A percentile compares a stretch with the other conserved stretches of the same genome.
These are phyloP conservation scores for Corythoichthys haematopterus DNA, from an alignment of 2,113 vertebrate species.

Conservation along the genomic window DNA sequence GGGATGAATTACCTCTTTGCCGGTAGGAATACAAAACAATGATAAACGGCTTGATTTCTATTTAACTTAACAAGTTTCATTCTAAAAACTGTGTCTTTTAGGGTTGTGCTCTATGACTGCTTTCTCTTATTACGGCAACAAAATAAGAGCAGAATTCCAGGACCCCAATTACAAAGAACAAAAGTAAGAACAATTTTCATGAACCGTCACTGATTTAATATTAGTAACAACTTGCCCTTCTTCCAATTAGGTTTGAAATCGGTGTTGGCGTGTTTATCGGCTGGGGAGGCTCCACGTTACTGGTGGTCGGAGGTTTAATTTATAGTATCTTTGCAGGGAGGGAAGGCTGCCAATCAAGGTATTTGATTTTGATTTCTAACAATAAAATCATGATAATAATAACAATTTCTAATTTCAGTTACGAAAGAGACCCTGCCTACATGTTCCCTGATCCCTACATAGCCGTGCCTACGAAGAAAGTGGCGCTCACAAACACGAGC, in stretches of 20 bases:
- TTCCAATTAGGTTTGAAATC: constrained; percentile 80
- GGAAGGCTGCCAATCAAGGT: constrained; percentile 65
- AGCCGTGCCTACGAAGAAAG: constrained; percentile 21
- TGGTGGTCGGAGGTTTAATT: constrained; percentile 83
- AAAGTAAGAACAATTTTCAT: constrained; percentile 75
- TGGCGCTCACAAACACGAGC: constrained; percentile 16
- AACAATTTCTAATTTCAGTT: constrained; percentile 24
- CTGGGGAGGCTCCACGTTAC: constrained; percentile 88
- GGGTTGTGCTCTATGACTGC: constrained; percentile 84
- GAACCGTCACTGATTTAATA: background rate
- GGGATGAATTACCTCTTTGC: constrained; percentile 85
- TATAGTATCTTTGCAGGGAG: constrained; percentile 76
- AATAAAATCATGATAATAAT: background rate
- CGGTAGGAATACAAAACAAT: constrained; percentile 65
- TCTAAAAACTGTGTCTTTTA: constrained; percentile 52
- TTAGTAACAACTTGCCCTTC: background rate
- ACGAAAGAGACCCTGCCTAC: constrained; percentile 22
- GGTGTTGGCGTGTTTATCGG: constrained; percentile 89
- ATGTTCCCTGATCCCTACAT: constrained; percentile 29
- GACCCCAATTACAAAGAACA: constrained; percentile 80
- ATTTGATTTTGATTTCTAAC: background rate
- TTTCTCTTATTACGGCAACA: constrained; percentile 89
- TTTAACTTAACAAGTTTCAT: background rate
- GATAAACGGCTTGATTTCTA: background rate
- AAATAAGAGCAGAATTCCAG: constrained; percentile 84